Percentiles rank a stretch among this genome's conserved stretches.
phyloP scores from a whole-genome alignment of 2,113 vertebrate genomes.

The Merops nubicus region DNA sequence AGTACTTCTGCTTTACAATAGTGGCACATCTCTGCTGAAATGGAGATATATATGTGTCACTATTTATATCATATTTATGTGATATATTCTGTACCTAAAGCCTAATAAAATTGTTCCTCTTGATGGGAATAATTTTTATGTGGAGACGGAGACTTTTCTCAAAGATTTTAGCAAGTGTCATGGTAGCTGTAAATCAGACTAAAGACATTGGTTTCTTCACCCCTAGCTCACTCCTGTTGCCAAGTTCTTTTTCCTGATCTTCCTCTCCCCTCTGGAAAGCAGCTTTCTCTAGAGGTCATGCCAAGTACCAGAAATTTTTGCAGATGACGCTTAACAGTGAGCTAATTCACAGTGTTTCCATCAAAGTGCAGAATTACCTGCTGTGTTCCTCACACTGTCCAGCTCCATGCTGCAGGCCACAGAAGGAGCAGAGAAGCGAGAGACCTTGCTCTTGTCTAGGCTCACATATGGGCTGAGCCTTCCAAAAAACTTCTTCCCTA shows the following conservation, averaged over 20 bases:
- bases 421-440: neutral
- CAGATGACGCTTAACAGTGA: neutral
- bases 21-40: neutral
- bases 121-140: neutral
- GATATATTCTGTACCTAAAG: constrained; percentile 12
- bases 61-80: constrained; percentile 13
- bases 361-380: neutral
- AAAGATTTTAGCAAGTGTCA: neutral
- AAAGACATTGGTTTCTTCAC: neutral
- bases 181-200: neutral
- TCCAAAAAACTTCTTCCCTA: neutral
- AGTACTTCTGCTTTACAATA: neutral
- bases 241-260: neutral
- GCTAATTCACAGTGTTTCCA: neutral
- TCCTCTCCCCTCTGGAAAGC: neutral
- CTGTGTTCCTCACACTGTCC: neutral
- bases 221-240: neutral
- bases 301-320: constrained; percentile 3
- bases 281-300: constrained; percentile 1
- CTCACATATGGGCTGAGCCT: neutral
- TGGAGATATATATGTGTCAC: neutral
- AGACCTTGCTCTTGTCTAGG: neutral
- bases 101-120: constrained; percentile 5
- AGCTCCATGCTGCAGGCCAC: neutral
- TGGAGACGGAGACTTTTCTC: neutral